These are phyloP conservation scores for Lithosia quadra DNA, from an alignment of 2,888 invertebrate genomes.

Conservation along the genomic window DNA sequence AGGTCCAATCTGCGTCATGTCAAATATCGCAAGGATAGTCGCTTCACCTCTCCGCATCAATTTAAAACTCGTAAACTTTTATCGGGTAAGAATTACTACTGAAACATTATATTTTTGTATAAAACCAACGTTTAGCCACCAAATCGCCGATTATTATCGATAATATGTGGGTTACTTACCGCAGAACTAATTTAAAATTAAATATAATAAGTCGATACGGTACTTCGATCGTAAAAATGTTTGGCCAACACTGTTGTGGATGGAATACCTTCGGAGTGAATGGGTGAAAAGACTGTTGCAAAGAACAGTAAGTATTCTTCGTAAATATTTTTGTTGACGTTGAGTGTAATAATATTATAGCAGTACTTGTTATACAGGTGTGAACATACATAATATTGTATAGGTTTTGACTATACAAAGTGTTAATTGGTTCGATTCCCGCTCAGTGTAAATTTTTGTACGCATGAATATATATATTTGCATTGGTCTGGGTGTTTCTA, in stretches of 20 bases:
- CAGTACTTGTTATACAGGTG: neutral
- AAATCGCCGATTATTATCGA: constrained; percentile 42
- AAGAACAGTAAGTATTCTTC: too few relatives aligned
- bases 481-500: too few relatives aligned
- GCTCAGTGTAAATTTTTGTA: too few relatives aligned
- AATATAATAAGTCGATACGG: constrained; percentile 52
- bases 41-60: constrained; percentile 62
- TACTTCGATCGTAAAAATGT: constrained; percentile 48
- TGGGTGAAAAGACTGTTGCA: neutral
- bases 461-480: too few relatives aligned
- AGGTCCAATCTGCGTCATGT: constrained; percentile 70
- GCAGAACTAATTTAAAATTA: constrained; percentile 41
- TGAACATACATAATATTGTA: too few relatives aligned
- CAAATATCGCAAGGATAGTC: constrained; percentile 76
- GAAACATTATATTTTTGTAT: constrained; percentile 53
- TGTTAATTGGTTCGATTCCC: too few relatives aligned
- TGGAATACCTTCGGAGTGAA: constrained; percentile 22
- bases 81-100: constrained; percentile 66
- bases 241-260: constrained; percentile 25
- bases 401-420: too few relatives aligned
- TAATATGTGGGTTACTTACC: constrained; percentile 45
- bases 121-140: constrained; percentile 36
- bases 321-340: neutral
- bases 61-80: constrained; percentile 80
- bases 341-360: too few relatives aligned